Conservation (phyloP, 2,113 vertebrate genomes). For the Dunckerocampus dactyliophorus region DNA sequence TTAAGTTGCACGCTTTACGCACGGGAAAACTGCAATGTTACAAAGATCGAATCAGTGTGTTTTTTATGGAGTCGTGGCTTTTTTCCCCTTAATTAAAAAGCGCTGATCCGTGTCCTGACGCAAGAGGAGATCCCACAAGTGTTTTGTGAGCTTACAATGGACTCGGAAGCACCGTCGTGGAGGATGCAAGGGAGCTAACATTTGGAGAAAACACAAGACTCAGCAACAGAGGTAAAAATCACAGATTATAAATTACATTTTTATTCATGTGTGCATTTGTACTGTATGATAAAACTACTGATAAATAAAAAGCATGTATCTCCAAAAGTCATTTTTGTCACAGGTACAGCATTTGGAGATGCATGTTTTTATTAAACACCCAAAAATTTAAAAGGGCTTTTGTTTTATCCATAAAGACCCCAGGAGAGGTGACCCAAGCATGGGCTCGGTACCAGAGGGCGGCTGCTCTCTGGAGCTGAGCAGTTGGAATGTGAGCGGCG, state of each 20-base stretch:
- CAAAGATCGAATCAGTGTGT: background rate
- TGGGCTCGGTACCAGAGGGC: constrained; percentile 55
- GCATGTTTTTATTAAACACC: background rate
- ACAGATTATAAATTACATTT: too few species aligned
- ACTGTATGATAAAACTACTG: too few species aligned
- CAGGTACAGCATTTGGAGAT: background rate
- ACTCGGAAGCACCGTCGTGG: constrained; percentile 52
- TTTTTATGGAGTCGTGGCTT: background rate
- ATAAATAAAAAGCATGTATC: background rate
- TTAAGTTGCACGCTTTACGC: constrained; percentile 1
- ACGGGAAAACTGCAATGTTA: too few species aligned
- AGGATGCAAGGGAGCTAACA: constrained; percentile 49
- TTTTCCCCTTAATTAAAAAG: constrained; percentile 19
- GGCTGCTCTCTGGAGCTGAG: constrained; percentile 62
- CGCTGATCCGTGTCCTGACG: constrained; percentile 46
- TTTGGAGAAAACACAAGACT: constrained; percentile 23
- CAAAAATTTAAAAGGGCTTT: background rate
- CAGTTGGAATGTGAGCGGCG: constrained; percentile 61
- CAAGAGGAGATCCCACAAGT: constrained; percentile 24
- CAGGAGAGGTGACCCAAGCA: constrained; percentile 26
- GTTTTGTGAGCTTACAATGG: constrained; percentile 54
- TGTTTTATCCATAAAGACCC: constrained; percentile 21
- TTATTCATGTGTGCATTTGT: background rate
- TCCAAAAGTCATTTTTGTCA: background rate
- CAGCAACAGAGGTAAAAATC: constrained; percentile 46